Percentiles rank a stretch among this genome's conserved stretches.
These are phyloP conservation scores for Harlomillsia oculata DNA, from an alignment of 1,140 invertebrate species.

Conservation along the genomic window DNA sequence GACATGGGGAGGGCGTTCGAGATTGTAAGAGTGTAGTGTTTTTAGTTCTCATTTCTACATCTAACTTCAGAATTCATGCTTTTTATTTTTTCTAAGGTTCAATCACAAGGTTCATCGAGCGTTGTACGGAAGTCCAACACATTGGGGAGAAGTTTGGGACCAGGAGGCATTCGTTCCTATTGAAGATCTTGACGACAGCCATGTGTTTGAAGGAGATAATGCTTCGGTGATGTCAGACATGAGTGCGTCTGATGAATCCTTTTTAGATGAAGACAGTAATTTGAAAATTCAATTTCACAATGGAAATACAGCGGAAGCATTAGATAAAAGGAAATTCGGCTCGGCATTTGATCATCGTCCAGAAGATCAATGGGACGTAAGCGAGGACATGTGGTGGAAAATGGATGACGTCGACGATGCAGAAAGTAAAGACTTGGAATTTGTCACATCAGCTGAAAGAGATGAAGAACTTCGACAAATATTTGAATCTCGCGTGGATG, in stretches of 20 bases:
- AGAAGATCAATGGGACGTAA: slow-evolving; percentile 32
- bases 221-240: slow-evolving; percentile 34
- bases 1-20: slow-evolving; percentile 32
- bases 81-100: slow-evolving; percentile 16
- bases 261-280: slow-evolving; percentile 38
- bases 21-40: slow-evolving; percentile 17
- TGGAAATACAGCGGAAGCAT: slow-evolving; percentile 71
- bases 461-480: slow-evolving; percentile 26
- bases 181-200: slow-evolving; percentile 31
- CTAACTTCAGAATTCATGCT: not conserved
- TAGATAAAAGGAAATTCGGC: slow-evolving; percentile 49
- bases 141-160: slow-evolving; percentile 36
- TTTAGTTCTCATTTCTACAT: not conserved
- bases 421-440: slow-evolving; percentile 23
- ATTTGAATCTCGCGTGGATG: slow-evolving; percentile 21
- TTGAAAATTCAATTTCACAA: slow-evolving; percentile 67
- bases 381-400: slow-evolving; percentile 38
- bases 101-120: slow-evolving; percentile 35
- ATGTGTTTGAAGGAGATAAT: slow-evolving; percentile 36
- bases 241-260: slow-evolving; percentile 36
- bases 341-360: slow-evolving; percentile 36
- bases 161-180: slow-evolving; percentile 30
- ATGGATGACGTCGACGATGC: slow-evolving; percentile 37
- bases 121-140: slow-evolving; percentile 35
- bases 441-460: slow-evolving; percentile 25